phyloP scores from a whole-genome alignment of 2,113 vertebrate genomes.

The Felis catus region F.catus_Fca126_mat1.0 CM031420.1:29630501-29631000 shows the following conservation, averaged over 20 bases:
- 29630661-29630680: too few relatives aligned
- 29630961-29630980: neutral
- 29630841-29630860: neutral
- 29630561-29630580: neutral
- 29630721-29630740: too few relatives aligned
- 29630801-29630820: neutral
- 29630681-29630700: too few relatives aligned
- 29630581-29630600: neutral
- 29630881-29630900: neutral
- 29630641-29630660: too few relatives aligned
- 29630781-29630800: too few relatives aligned
- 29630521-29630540: too few relatives aligned
- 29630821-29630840: neutral
- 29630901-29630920: slow-evolving; percentile 3
- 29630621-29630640: too few relatives aligned
- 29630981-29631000: neutral
- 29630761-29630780: too few relatives aligned
- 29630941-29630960: neutral
- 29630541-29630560: neutral
- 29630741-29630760: too few relatives aligned
- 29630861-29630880: neutral
- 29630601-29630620: neutral
- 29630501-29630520: too few relatives aligned
- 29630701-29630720: too few relatives aligned
- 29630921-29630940: neutral